phyloP scores from a whole-genome alignment of 2,888 invertebrate species.

The Netelia fuscicornis region DNA sequence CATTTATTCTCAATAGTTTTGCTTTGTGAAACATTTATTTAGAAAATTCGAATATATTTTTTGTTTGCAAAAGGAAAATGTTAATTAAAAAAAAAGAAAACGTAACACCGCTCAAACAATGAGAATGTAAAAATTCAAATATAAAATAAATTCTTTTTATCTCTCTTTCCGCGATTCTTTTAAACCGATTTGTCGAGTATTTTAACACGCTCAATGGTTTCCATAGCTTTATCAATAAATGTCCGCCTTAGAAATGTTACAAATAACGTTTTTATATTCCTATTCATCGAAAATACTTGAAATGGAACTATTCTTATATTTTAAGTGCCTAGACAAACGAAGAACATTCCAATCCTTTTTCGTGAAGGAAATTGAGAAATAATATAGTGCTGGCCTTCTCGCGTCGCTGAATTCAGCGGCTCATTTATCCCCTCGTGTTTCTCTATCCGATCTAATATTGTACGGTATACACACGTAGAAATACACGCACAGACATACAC shows the following conservation, averaged over 20 bases:
- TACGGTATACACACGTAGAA: conserved; percentile 13
- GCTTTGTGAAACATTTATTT: too few relatives aligned
- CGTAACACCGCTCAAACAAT: too few relatives aligned
- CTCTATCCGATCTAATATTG: conserved; percentile 45
- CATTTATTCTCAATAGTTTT: too few relatives aligned
- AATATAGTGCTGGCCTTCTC: conserved; percentile 39
- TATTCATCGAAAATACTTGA: background rate
- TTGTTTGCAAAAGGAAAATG: too few relatives aligned
- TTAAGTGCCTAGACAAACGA: background rate
- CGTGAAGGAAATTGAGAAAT: conserved; percentile 52
- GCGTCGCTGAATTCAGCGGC: conserved; percentile 56
- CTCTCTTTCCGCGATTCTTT: too few relatives aligned
- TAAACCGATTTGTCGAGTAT: background rate
- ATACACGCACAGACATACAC: background rate
- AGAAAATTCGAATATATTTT: too few relatives aligned
- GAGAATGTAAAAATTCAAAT: too few relatives aligned
- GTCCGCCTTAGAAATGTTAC: background rate
- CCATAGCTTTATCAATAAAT: background rate
- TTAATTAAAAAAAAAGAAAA: too few relatives aligned
- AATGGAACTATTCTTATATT: background rate
- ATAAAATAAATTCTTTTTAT: too few relatives aligned
- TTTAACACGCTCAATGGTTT: background rate
- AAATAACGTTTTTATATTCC: background rate
- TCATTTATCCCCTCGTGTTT: conserved; percentile 59
- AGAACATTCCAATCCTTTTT: background rate